Evolutionary conservation across 1,140 invertebrate genomes (phyloP), one percentile per base, ranked within the genome.

Genomic region (Dendrolimus kikuchii): DNA sequence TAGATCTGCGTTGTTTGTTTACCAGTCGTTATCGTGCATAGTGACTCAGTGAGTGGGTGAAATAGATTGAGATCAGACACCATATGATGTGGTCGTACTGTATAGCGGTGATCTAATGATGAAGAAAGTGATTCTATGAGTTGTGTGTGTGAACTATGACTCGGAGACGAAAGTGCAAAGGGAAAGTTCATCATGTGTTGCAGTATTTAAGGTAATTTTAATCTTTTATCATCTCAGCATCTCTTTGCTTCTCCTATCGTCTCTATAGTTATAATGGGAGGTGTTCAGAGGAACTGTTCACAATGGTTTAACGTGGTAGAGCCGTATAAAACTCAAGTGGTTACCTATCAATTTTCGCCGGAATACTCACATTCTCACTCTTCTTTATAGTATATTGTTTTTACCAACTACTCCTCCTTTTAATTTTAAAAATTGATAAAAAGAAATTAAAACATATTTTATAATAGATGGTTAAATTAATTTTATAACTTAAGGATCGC

Each of bases 161-260:
- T 23, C 23, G 23, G 49, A 66, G 64, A 2, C 44, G 41, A n/a
- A 44, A 45, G 49, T 82, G 77, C 56, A 69, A 59, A 45, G 70
- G 75, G 36, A 82, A 80, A 66, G 46, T 77, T 50, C 70, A 78
- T 53, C 79, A 78, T 50, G 50, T 77, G 53, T 57, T 78, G 6
- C 62, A 72, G 10, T 74, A 64, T 59, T 57, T 78, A 46, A 69
- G 77, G 79, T 82, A 66, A 77, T 39, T 8, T 61, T 45, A 5
- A 3, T 9, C n/a, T 8, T 9, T 8, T 9, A 8, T 5, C 5
- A 5, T 9, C 6, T 45, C n/a, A n/a, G 43, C 43, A n/a, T 9
- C 5, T 45, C 43, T n/a, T 10, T 9, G 7, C 23, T 45, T 23
- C 23, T 23, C 23, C 23, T 23, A 23, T 23, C 23, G 1, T 23